These are phyloP conservation scores for Drosophila neonasuta DNA, from an alignment of 2,888 invertebrate species.

Conservation along the genomic window DNA sequence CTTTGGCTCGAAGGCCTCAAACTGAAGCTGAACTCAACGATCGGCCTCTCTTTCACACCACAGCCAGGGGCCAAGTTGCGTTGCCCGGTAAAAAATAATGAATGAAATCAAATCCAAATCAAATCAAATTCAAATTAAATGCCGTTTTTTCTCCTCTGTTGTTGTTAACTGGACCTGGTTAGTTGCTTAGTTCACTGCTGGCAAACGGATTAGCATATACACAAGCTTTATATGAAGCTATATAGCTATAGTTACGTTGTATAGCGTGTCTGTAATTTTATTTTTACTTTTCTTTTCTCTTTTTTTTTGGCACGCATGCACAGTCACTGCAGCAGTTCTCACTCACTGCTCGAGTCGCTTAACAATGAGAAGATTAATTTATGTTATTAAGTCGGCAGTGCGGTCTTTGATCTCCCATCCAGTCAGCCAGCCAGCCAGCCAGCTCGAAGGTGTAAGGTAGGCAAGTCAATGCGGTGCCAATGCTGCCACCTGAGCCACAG, in stretches of 20 bases:
- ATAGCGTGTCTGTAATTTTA: constrained; percentile 43
- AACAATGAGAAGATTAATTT: constrained; percentile 81
- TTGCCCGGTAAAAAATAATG: constrained; percentile 56
- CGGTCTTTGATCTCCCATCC: constrained; percentile 75
- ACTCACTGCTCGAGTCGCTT: constrained; percentile 40
- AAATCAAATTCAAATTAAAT: constrained; percentile 75
- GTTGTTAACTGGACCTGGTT: constrained; percentile 74
- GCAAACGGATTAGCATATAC: constrained; percentile 62
- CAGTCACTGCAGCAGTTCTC: constrained; percentile 32
- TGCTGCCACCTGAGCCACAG: constrained; percentile 64
- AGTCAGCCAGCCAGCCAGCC: constrained; percentile 3
- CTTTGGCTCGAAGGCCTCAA: constrained; percentile 41
- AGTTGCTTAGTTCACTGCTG: constrained; percentile 33
- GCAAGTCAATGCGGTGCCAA: constrained; percentile 81
- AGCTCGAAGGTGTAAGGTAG: constrained; percentile 80
- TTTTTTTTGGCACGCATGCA: constrained; percentile 65
- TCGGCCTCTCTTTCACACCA: constrained; percentile 29
- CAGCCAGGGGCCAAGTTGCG: background rate
- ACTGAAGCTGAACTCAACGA: constrained; percentile 14
- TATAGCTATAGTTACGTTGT: constrained; percentile 31
- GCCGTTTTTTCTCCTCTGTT: constrained; percentile 59
- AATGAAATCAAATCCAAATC: constrained; percentile 70
- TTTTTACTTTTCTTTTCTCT: background rate
- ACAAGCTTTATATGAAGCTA: background rate
- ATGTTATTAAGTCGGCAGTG: constrained; percentile 81